Evolutionary conservation across 2,888 invertebrate genomes (phyloP).

Genomic region (Formica aserva): DNA sequence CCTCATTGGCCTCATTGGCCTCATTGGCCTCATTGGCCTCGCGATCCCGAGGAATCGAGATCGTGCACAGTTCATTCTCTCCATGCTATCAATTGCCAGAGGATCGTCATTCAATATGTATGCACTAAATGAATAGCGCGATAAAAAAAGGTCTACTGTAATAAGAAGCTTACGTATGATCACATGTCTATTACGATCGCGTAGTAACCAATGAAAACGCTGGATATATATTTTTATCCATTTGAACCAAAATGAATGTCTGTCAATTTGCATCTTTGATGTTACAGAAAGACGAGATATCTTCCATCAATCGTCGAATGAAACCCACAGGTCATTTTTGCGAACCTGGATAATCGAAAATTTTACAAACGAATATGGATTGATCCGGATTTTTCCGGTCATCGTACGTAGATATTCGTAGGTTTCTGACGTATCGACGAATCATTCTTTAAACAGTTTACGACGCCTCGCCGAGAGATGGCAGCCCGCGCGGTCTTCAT

Average conservation of each 20-base stretch:
- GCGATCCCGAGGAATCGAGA: too few species aligned
- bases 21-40: too few species aligned
- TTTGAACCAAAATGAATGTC: not conserved
- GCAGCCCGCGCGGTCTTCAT: not conserved
- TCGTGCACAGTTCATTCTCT: not conserved
- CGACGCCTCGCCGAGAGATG: not conserved
- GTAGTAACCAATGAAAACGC: not conserved
- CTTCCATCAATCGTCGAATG: not conserved
- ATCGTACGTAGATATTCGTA: too few species aligned
- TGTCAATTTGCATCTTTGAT: not conserved
- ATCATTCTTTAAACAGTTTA: not conserved
- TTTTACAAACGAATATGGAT: too few species aligned
- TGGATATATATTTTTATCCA: not conserved
- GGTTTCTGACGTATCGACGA: slow-evolving; percentile 14
- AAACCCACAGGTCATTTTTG: not conserved
- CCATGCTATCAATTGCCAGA: not conserved
- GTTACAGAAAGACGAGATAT: not conserved
- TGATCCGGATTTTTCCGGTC: too few species aligned
- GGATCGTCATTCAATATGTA: too few species aligned
- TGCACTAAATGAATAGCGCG: too few species aligned
- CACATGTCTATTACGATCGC: not conserved
- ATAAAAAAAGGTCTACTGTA: too few species aligned
- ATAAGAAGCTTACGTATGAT: not conserved
- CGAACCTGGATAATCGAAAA: not conserved
- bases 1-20: too few species aligned